phyloP scores from a whole-genome alignment of 2,113 vertebrate species.

The Corynorhinus townsendii region DNA sequence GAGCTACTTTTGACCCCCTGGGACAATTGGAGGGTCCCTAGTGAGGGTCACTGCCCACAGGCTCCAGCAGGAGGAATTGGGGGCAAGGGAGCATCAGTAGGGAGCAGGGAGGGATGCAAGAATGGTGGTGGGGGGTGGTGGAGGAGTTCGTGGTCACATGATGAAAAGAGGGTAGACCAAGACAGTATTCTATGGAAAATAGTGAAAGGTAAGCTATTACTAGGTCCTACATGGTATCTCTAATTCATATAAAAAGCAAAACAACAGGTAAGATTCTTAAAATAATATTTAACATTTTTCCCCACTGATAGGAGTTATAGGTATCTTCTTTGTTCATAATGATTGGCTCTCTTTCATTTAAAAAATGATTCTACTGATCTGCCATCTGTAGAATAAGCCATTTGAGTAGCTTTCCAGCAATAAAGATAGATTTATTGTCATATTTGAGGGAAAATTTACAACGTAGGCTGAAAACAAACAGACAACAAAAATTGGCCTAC shows the following conservation, averaged over 20 bases:
- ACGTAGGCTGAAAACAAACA: neutral
- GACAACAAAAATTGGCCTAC: neutral
- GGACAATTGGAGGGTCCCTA: neutral
- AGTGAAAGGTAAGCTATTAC: neutral
- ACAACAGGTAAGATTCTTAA: neutral
- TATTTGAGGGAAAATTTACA: neutral
- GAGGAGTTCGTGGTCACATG: neutral
- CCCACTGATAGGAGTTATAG: neutral
- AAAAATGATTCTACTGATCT: neutral
- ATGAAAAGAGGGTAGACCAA: neutral
- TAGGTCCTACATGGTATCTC: neutral
- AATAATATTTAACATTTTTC: neutral
- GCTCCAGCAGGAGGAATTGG: neutral
- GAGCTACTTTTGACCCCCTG: conserved; percentile 34
- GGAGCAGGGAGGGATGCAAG: neutral
- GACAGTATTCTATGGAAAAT: neutral
- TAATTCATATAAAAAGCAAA: neutral
- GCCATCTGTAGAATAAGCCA: neutral
- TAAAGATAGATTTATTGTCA: neutral
- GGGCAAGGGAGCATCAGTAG: neutral
- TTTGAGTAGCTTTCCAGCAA: neutral
- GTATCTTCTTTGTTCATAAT: neutral
- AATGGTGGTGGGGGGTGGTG: neutral
- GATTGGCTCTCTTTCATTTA: neutral
- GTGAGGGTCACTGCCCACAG: neutral